A percentile compares a stretch with the other conserved stretches of the same genome.
Conservation (phyloP, 2,888 invertebrate species). For the Lasioglossum malachurum region DNA sequence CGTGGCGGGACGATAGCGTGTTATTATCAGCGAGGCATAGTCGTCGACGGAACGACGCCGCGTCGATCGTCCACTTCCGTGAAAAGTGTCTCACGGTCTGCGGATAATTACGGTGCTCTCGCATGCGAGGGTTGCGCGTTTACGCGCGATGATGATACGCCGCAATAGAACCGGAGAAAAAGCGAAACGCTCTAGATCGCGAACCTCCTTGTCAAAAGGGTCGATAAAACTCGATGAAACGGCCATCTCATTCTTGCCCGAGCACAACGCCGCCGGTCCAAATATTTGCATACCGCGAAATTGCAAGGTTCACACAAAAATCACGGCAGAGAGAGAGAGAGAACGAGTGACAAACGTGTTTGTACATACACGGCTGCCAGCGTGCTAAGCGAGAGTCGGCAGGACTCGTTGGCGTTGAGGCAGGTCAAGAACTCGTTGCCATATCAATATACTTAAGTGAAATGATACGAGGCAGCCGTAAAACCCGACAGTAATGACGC, state of each 20-base stretch:
- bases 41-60: slow-evolving; percentile 28
- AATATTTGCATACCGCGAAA: background rate
- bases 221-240: background rate
- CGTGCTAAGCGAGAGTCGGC: slow-evolving; percentile 33
- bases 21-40: slow-evolving; percentile 36
- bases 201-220: background rate
- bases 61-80: slow-evolving; percentile 42
- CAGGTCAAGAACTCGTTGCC: slow-evolving; percentile 85
- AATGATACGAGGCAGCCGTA: slow-evolving; percentile 85
- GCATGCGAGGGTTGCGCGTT: background rate
- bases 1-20: slow-evolving; percentile 27
- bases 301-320: background rate
- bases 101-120: slow-evolving; percentile 6
- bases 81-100: slow-evolving; percentile 29
- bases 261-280: background rate
- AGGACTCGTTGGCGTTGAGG: slow-evolving; percentile 79
- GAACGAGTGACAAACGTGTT: slow-evolving; percentile 67
- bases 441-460: slow-evolving; percentile 85
- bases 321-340: slow-evolving; percentile 2
- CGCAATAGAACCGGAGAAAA: background rate
- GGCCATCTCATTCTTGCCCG: background rate
- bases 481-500: slow-evolving; percentile 85
- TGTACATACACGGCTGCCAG: slow-evolving; percentile 71
- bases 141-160: slow-evolving; percentile 15
- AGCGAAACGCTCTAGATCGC: background rate